These are phyloP conservation scores for Atta cephalotes DNA, from an alignment of 1,140 invertebrate genomes.

Conservation along the genomic window DNA sequence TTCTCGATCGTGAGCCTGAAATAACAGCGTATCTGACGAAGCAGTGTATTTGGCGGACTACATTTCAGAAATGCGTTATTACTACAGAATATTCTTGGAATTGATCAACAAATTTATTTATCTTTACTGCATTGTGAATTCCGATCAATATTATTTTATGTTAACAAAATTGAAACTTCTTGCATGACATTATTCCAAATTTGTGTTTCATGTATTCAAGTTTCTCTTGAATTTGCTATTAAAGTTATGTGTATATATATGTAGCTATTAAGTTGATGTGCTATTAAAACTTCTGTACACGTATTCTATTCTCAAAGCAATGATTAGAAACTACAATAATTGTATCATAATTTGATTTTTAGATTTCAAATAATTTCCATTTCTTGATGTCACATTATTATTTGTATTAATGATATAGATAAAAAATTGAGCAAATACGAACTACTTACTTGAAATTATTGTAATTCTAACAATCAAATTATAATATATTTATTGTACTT, in stretches of 20 bases:
- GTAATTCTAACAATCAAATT: no score
- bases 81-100: slow-evolving; percentile 14
- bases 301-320: slow-evolving; percentile 14
- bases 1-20: slow-evolving; percentile 45
- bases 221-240: neutral
- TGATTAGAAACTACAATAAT: slow-evolving; percentile 5
- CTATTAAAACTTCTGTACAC: neutral
- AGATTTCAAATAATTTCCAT: slow-evolving; percentile 15
- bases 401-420: neutral
- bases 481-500: no score
- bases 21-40: slow-evolving; percentile 48
- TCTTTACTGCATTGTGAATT: neutral
- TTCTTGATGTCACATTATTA: neutral
- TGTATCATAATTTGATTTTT: slow-evolving; percentile 24
- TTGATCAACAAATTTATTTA: neutral
- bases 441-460: neutral
- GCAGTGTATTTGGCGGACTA: slow-evolving; percentile 15
- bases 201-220: neutral
- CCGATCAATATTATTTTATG: neutral
- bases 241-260: no score
- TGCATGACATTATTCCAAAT: neutral
- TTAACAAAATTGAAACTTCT: neutral
- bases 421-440: slow-evolving; percentile 16
- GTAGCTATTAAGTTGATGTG: no score
- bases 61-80: slow-evolving; percentile 19